phyloP scores from a whole-genome alignment of 1,140 invertebrate genomes.

The Diplogasteroides magnus region DNA sequence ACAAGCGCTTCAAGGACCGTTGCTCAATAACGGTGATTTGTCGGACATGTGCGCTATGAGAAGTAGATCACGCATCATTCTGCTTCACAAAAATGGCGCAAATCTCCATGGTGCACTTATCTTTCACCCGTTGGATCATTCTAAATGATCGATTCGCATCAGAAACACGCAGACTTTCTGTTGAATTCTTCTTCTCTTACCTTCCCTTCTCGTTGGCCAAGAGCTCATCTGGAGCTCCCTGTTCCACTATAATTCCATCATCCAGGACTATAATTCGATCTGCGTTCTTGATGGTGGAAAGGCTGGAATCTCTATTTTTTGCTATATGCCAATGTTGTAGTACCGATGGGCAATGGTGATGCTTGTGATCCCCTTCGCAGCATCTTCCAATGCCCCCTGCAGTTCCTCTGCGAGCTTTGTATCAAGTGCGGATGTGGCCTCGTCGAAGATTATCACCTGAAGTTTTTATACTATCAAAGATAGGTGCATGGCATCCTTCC shows the following conservation, averaged over 20 bases:
- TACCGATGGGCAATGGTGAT: constrained; percentile 58
- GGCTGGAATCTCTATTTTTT: constrained; percentile 49
- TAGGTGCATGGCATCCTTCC: no score
- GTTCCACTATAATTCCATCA: constrained; percentile 60
- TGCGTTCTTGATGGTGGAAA: constrained; percentile 63
- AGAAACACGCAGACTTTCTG: no score
- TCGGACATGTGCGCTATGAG: no score
- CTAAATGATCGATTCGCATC: no score
- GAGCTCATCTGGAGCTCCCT: constrained; percentile 60
- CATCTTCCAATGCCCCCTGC: constrained; percentile 58
- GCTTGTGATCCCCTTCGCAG: constrained; percentile 57
- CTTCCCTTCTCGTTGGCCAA: constrained; percentile 49
- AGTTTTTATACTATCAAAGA: not conserved
- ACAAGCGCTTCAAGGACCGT: no score
- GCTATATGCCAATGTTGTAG: no score
- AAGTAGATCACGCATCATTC: no score
- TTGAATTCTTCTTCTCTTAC: no score
- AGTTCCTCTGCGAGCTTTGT: constrained; percentile 58
- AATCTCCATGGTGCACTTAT: no score
- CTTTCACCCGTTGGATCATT: no score
- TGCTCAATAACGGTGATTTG: no score
- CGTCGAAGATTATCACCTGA: constrained; percentile 57
- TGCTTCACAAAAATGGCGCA: no score
- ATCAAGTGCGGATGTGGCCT: constrained; percentile 58
- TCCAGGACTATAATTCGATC: constrained; percentile 63